Conservation (phyloP, 2,797 vertebrate species). For the Lerista edwardsae region DNA sequence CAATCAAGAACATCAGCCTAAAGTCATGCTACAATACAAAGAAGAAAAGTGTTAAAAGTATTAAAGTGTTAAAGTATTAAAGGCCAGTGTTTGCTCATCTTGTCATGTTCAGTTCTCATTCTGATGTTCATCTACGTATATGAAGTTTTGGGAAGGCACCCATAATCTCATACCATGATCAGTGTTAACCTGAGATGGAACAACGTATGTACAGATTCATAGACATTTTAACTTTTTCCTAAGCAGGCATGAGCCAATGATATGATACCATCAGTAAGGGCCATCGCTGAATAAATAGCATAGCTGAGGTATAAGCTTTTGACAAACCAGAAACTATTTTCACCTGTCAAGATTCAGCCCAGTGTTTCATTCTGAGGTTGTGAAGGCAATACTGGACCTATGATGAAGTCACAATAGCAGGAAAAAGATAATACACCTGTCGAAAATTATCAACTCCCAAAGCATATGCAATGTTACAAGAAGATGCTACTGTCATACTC, state of each 20-base stretch:
- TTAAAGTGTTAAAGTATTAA: background rate
- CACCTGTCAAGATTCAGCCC: background rate
- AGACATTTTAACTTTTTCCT: background rate
- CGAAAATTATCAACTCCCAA: background rate
- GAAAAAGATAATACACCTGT: background rate
- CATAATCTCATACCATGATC: background rate
- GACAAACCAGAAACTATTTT: background rate
- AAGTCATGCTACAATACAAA: too few relatives aligned
- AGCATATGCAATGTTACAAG: background rate
- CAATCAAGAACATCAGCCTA: background rate
- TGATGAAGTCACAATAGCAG: conserved; percentile 3
- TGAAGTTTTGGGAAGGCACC: background rate
- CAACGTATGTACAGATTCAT: background rate
- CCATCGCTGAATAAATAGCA: background rate
- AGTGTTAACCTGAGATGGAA: background rate
- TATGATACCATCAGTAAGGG: background rate
- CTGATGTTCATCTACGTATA: background rate
- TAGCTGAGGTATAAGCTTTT: background rate
- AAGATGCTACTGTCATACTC: background rate
- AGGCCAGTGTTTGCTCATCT: background rate
- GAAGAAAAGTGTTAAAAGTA: too few relatives aligned
- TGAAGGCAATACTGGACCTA: background rate
- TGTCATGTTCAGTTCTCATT: background rate
- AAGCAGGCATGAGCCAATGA: background rate
- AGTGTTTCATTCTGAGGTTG: background rate